These are phyloP conservation scores for Gasterosteus nipponicus DNA, from an alignment of 2,113 vertebrate genomes.

Conservation along the genomic window DNA sequence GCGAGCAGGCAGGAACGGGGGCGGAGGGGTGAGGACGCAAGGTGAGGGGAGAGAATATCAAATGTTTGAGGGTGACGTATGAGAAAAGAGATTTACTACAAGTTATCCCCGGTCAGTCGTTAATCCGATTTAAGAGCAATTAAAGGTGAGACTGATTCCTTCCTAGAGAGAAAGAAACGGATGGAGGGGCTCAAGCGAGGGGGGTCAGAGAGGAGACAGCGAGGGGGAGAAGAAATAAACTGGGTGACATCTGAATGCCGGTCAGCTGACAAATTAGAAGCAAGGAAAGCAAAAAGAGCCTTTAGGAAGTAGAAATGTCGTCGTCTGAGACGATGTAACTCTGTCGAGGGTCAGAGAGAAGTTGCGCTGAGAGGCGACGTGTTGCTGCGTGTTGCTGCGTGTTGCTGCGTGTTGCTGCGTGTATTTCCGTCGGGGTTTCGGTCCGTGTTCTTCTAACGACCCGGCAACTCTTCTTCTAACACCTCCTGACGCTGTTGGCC, in stretches of 20 bases:
- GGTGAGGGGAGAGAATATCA: slow-evolving; percentile 52
- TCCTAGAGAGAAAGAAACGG: slow-evolving; percentile 76
- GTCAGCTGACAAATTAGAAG: slow-evolving; percentile 27
- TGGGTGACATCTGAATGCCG: slow-evolving; percentile 49
- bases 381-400: background rate
- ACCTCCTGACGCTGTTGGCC: slow-evolving; percentile 18
- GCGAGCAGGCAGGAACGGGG: slow-evolving; percentile 9
- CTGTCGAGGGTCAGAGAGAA: slow-evolving; percentile 8
- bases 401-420: background rate
- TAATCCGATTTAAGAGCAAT: slow-evolving; percentile 86
- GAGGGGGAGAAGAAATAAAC: slow-evolving; percentile 30
- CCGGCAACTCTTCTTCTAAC: too few relatives aligned
- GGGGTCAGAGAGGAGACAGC: slow-evolving; percentile 48
- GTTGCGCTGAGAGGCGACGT: background rate
- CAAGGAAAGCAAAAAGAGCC: background rate
- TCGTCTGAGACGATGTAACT: too few relatives aligned
- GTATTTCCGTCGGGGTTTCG: background rate
- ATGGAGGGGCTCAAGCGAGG: slow-evolving; percentile 68
- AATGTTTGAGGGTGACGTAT: slow-evolving; percentile 72
- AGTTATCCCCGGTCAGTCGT: slow-evolving; percentile 83
- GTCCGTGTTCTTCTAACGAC: background rate
- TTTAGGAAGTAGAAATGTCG: background rate
- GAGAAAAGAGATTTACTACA: slow-evolving; percentile 79
- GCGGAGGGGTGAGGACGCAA: slow-evolving; percentile 32
- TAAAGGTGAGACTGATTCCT: slow-evolving; percentile 83